These are phyloP conservation scores for Isotomurus palustris DNA, from an alignment of 2,888 invertebrate species.

Conservation along the genomic window DNA sequence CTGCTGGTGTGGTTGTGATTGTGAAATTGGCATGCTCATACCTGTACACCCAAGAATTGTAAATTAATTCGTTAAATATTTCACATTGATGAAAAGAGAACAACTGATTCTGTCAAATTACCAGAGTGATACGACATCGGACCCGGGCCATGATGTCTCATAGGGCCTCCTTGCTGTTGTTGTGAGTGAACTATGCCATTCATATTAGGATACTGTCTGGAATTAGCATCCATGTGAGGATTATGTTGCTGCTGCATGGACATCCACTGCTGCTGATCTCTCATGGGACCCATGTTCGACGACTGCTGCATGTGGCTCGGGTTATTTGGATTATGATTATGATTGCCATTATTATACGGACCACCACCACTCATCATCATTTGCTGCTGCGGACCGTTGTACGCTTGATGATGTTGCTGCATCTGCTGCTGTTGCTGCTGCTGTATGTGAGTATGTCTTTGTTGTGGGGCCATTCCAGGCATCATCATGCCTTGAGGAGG, in stretches of 20 bases:
- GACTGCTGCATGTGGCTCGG: too few relatives aligned
- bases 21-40: slow-evolving; percentile 24
- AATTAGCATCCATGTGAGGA: slow-evolving; percentile 26
- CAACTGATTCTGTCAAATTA: too few relatives aligned
- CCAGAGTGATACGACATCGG: slow-evolving; percentile 6
- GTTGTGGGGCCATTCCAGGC: slow-evolving; percentile 23
- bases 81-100: too few relatives aligned
- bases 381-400: slow-evolving; percentile 8
- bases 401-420: slow-evolving; percentile 26
- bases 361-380: slow-evolving; percentile 3
- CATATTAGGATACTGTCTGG: slow-evolving; percentile 16
- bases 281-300: too few relatives aligned
- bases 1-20: slow-evolving; percentile 11
- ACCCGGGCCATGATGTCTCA: slow-evolving; percentile 8
- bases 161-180: slow-evolving; percentile 15
- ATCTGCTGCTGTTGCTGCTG: slow-evolving; percentile 16
- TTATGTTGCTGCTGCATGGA: slow-evolving; percentile 17
- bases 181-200: slow-evolving; percentile 22
- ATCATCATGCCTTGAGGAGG: slow-evolving; percentile 9
- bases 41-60: slow-evolving; percentile 10
- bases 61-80: neutral
- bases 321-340: slow-evolving; percentile 8
- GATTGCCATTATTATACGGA: slow-evolving; percentile 7
- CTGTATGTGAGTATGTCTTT: slow-evolving; percentile 20
- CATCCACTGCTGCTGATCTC: too few relatives aligned